phyloP scores from a whole-genome alignment of 2,113 vertebrate species.

The Pogona vitticeps region DNA sequence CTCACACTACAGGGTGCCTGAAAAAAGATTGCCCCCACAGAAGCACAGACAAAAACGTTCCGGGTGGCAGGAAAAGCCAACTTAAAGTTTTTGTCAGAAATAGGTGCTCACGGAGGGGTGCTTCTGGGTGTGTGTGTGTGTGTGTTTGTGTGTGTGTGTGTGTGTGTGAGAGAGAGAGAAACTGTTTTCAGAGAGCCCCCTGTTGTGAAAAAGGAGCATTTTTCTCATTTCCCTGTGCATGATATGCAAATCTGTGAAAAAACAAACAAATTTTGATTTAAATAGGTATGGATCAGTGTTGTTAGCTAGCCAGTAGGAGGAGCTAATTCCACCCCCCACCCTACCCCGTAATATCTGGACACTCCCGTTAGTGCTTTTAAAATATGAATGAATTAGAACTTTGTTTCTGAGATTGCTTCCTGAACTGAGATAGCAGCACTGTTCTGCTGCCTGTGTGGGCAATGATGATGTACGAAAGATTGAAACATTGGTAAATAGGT shows the following conservation, averaged over 20 bases:
- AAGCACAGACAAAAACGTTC: background rate
- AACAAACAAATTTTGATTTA: slow-evolving; percentile 19
- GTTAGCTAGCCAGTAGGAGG: background rate
- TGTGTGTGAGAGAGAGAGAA: too few species aligned
- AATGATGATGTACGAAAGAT: background rate
- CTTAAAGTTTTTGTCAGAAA: slow-evolving; percentile 2
- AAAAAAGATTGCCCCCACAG: background rate
- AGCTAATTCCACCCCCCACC: slow-evolving; percentile 31
- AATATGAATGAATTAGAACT: slow-evolving; percentile 21
- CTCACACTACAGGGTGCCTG: background rate
- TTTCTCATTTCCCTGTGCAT: background rate
- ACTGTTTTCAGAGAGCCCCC: background rate
- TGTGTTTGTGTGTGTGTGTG: background rate
- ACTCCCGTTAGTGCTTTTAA: slow-evolving; percentile 26
- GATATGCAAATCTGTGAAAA: background rate
- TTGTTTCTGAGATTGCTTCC: slow-evolving; percentile 4
- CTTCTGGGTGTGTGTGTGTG: background rate
- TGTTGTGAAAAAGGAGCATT: background rate
- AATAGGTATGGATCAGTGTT: slow-evolving; percentile 11
- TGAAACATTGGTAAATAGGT: background rate
- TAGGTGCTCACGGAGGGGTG: background rate
- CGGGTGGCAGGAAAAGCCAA: background rate
- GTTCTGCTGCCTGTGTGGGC: background rate
- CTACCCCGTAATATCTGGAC: background rate
- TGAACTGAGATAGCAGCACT: background rate